A percentile compares a stretch with the other conserved stretches of the same genome.
Evolutionary conservation across 2,888 invertebrate species (phyloP).

Genomic region (Conops quadrifasciatus): DNA sequence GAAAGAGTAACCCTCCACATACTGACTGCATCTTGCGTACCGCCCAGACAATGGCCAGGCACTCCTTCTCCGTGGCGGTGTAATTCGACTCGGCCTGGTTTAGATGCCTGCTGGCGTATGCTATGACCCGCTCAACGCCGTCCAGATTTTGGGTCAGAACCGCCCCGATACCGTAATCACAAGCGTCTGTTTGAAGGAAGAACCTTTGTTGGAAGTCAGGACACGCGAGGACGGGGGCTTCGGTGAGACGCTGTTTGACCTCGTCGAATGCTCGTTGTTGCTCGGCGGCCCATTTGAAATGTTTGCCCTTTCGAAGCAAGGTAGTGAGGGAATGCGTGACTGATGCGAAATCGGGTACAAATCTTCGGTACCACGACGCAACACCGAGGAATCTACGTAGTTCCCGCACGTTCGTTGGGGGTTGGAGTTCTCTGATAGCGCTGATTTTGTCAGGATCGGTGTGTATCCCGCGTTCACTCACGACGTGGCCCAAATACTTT

Average conservation of each 20-base stretch:
- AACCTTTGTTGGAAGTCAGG: conserved; percentile 9
- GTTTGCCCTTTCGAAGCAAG: conserved; percentile 24
- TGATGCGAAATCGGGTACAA: conserved; percentile 9
- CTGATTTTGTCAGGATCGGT: no score
- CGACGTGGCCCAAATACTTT: no score
- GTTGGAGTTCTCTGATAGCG: no score
- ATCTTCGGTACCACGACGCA: no score
- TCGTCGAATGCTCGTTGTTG: conserved; percentile 24
- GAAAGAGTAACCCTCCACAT: no score
- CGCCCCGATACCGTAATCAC: no score
- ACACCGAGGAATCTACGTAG: no score
- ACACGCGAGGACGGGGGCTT: conserved; percentile 30
- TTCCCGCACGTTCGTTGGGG: no score
- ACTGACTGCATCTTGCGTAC: not conserved
- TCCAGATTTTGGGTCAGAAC: no score
- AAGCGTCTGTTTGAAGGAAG: no score
- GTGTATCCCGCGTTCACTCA: no score
- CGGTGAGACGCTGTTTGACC: conserved; percentile 17
- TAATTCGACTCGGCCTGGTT: not conserved
- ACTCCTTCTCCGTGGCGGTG: not conserved
- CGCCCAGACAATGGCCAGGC: not conserved
- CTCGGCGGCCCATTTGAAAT: not conserved
- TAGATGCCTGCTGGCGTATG: not conserved
- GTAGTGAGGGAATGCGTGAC: not conserved
- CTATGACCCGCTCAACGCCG: no score